Evolutionary conservation across 2,888 invertebrate species (phyloP), one percentile per base, ranked within the genome.

Genomic region (Phalera bucephala): DNA sequence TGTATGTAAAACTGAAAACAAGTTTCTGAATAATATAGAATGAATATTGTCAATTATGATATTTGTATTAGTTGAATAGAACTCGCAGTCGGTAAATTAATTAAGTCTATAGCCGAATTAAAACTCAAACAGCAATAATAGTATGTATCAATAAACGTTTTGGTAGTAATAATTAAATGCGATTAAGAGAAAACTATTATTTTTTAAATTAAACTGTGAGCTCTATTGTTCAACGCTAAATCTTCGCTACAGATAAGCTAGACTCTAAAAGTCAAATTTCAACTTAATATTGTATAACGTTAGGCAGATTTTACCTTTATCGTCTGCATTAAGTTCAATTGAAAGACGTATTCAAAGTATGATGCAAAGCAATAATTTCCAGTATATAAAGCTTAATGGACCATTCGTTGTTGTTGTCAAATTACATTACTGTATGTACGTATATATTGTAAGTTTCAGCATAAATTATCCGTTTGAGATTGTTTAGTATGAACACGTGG

Each of bases 401-500:
- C 86, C 88, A 88, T 83, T 80, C 72, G 80, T 81, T 77, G 73
- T 80, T 80, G 74, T 78, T 72, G 67, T 76, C 62, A 72, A 67
- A 70, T 73, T 65, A 72, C 66, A 70, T 80, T 70, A 67, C 53
- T 64, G 60, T 74, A 64, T 43, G 47, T 74, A 64, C 45, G 47
- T 63, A 70, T 69, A 63, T 75, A 68, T 66, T 54, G 71, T 81
- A 85, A 79, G 80, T 86, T 88, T 88, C 88, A 87, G 87, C 88
- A 88, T 87, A 87, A 86, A 87, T 87, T 87, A 86, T 85, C 77
- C 68, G 71, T 72, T 74, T 67, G 80, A 77, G 74, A 77, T 80
- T 76, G 74, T 72, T 61, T 64, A 53, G 57, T 61, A 50, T 57
- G 57, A 64, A 69, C 62, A 64, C 60, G 78, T 72, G 75, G 72